Evolutionary conservation across 2,888 invertebrate genomes (phyloP).

Genomic region (Rotaria macrura): DNA sequence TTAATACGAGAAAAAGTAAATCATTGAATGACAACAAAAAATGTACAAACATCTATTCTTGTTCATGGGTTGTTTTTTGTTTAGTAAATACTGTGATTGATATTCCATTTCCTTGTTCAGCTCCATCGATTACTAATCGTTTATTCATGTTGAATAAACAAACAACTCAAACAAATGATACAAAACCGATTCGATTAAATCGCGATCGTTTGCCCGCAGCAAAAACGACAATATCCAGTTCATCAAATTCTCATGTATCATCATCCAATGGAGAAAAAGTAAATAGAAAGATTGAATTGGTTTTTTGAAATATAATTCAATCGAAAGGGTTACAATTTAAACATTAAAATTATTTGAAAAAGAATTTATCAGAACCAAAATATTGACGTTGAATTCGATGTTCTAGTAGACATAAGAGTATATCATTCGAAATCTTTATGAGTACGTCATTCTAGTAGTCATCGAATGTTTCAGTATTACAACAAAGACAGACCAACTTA

Average conservation of each 20-base stretch:
- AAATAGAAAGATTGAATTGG: no score
- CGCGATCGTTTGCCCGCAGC: constrained; percentile 10
- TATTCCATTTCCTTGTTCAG: constrained; percentile 14
- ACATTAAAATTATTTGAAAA: no score
- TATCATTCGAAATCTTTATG: no score
- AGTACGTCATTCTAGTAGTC: no score
- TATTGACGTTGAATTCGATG: no score
- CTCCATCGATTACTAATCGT: constrained; percentile 1
- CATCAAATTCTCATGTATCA: neutral
- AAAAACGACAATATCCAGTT: neutral
- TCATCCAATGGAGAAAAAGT: neutral
- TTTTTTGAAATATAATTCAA: no score
- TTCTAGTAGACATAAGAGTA: no score
- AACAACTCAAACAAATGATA: neutral
- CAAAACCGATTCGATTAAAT: constrained; percentile 1
- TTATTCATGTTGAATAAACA: neutral
- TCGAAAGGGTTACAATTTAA: no score
- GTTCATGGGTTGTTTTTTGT: neutral
- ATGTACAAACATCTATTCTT: neutral
- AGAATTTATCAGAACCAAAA: no score
- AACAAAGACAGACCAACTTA: no score
- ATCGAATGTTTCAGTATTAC: no score
- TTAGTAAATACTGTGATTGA: neutral
- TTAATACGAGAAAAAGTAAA: neutral
- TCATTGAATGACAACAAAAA: neutral